Conservation (phyloP, 2,888 invertebrate genomes). For the Eledona agricola region DNA sequence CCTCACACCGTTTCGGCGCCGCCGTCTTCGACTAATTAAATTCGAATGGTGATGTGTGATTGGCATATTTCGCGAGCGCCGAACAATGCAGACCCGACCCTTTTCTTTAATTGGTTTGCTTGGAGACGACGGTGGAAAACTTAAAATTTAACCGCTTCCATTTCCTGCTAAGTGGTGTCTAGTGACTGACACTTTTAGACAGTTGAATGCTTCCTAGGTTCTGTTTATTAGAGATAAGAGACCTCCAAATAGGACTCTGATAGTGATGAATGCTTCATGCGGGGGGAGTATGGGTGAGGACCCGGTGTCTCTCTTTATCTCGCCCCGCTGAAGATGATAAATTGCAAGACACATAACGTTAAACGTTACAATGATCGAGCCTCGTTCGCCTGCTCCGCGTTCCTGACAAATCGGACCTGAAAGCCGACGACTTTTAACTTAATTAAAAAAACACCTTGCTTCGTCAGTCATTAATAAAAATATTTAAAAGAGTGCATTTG, state of each 20-base stretch:
- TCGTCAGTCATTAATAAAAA: too few species aligned
- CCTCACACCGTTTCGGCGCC: not conserved
- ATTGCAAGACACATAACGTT: constrained; percentile 26
- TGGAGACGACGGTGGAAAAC: constrained; percentile 14
- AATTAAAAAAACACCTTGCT: too few species aligned
- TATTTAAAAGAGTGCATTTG: too few species aligned
- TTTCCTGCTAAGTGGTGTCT: constrained; percentile 33
- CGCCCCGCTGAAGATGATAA: constrained; percentile 21
- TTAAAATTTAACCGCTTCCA: constrained; percentile 41
- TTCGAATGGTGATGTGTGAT: not conserved
- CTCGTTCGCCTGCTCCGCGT: constrained; percentile 12
- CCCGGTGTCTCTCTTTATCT: constrained; percentile 10
- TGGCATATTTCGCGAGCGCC: constrained; percentile 1
- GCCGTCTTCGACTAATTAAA: constrained; percentile 12
- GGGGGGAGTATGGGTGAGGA: constrained; percentile 2
- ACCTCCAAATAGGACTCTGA: constrained; percentile 29
- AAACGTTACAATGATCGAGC: constrained; percentile 22
- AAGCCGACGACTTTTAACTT: constrained; percentile 13
- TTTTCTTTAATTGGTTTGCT: constrained; percentile 37
- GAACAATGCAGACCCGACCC: constrained; percentile 4
- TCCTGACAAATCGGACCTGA: constrained; percentile 7
- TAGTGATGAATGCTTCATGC: constrained; percentile 37
- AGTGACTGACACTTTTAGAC: constrained; percentile 40
- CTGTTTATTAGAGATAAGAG: constrained; percentile 43
- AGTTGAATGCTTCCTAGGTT: constrained; percentile 40